These are phyloP conservation scores for Pogonus chalceus DNA, from an alignment of 1,140 invertebrate genomes.

Conservation along the genomic window DNA sequence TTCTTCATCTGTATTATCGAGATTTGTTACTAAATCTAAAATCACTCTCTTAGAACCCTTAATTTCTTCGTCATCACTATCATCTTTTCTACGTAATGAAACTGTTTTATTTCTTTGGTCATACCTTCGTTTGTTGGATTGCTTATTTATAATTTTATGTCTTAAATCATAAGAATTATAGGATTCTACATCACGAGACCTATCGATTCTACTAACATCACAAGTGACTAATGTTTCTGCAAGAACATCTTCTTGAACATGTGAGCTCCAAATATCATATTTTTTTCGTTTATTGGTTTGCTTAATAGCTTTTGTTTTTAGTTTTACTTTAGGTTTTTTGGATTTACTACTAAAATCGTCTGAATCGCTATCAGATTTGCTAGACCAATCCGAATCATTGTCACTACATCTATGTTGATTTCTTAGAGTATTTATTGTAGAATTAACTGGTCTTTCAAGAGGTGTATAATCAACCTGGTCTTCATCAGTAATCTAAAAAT, in stretches of 20 bases:
- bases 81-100: constrained; percentile 42
- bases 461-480: constrained; percentile 36
- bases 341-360: constrained; percentile 33
- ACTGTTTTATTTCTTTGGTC: constrained; percentile 44
- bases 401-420: constrained; percentile 33
- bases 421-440: constrained; percentile 24
- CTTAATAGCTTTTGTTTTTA: constrained; percentile 31
- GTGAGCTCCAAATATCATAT: constrained; percentile 51
- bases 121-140: constrained; percentile 46
- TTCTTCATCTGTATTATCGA: constrained; percentile 42
- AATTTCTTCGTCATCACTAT: constrained; percentile 36
- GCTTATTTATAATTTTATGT: constrained; percentile 35
- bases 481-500: constrained; percentile 23
- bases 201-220: constrained; percentile 43
- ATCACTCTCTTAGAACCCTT: constrained; percentile 43
- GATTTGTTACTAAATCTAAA: constrained; percentile 39
- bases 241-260: constrained; percentile 49
- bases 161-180: constrained; percentile 43
- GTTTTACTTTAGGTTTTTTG: constrained; percentile 36
- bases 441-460: constrained; percentile 33
- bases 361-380: constrained; percentile 39
- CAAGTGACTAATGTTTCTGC: constrained; percentile 48
- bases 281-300: constrained; percentile 34
- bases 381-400: constrained; percentile 36
- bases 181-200: constrained; percentile 47